Evolutionary conservation across 2,113 vertebrate species (phyloP).

Genomic region (Lates calcarifer): DNA sequence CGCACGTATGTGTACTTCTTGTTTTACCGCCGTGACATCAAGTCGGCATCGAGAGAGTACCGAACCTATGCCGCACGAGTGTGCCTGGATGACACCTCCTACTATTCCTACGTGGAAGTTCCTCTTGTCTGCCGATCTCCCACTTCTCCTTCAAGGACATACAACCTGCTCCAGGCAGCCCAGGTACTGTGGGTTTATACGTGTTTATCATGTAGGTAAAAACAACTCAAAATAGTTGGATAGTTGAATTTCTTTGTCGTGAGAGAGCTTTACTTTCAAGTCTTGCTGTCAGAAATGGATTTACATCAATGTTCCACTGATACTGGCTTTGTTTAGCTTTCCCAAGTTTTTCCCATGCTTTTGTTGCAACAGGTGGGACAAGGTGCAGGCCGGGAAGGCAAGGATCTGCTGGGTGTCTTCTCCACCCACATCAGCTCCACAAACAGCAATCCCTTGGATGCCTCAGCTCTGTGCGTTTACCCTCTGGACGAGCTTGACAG

Average conservation of each 20-base stretch:
- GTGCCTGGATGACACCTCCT: slow-evolving; percentile 93
- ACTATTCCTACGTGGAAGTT: slow-evolving; percentile 97
- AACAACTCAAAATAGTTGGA: background rate
- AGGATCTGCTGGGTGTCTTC: slow-evolving; percentile 92
- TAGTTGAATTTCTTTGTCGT: background rate
- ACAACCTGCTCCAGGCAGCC: slow-evolving; percentile 92
- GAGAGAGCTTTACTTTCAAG: background rate
- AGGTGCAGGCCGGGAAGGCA: slow-evolving; percentile 72
- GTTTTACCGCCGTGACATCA: slow-evolving; percentile 94
- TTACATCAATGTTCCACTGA: background rate
- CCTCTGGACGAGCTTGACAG: slow-evolving; percentile 91
- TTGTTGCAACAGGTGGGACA: slow-evolving; percentile 82
- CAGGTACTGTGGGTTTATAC: slow-evolving; percentile 66
- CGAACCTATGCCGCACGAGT: slow-evolving; percentile 93
- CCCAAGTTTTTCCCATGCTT: background rate
- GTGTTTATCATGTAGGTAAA: background rate
- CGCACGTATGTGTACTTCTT: slow-evolving; percentile 91
- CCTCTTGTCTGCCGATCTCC: slow-evolving; percentile 88
- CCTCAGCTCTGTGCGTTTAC: slow-evolving; percentile 92
- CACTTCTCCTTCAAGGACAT: slow-evolving; percentile 71
- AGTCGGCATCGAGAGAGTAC: slow-evolving; percentile 90
- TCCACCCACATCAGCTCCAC: slow-evolving; percentile 85
- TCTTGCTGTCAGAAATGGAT: background rate
- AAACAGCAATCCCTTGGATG: slow-evolving; percentile 82
- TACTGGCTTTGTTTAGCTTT: slow-evolving; percentile 1